A percentile compares a stretch with the other conserved stretches of the same genome.
These are phyloP conservation scores for Dysidea cf. avara DNA, from an alignment of 37 sponge, comb jelly and placozoan genomes.

Conservation along the genomic window DNA sequence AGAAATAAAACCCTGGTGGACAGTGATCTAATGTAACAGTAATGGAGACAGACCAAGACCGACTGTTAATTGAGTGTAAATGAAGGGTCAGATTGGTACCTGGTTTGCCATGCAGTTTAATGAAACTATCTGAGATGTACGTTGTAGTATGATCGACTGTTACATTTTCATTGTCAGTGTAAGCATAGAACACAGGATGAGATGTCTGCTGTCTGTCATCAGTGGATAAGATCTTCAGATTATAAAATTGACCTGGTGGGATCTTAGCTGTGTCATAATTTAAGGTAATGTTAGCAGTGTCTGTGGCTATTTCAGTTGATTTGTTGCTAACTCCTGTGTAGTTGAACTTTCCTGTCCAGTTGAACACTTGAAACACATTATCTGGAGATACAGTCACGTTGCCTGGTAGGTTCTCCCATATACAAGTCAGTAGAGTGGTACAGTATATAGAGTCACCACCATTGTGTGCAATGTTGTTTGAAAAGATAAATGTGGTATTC, in stretches of 20 bases:
- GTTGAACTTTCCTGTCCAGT: conserved; percentile 6
- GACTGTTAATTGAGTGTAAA: not conserved
- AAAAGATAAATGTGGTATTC: conserved; percentile 16
- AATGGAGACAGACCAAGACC: not conserved
- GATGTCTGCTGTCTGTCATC: not conserved
- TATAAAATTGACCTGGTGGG: not conserved
- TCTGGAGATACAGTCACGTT: not conserved
- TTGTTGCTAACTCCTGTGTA: not conserved
- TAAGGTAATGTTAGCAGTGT: not conserved
- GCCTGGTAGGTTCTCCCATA: conserved; percentile 25
- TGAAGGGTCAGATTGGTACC: not conserved
- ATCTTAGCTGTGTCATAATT: not conserved
- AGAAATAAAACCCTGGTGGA: conserved; percentile 4
- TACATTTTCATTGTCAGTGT: not conserved
- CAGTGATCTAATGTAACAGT: not conserved
- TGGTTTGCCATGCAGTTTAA: not conserved
- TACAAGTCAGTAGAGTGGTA: conserved; percentile 36
- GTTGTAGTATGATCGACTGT: not conserved
- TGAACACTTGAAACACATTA: not conserved
- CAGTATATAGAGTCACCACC: conserved; percentile 43
- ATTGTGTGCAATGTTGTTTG: conserved; percentile 20
- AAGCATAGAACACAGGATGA: not conserved
- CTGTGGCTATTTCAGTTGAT: conserved; percentile 2
- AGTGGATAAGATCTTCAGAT: not conserved
- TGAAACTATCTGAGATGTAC: not conserved